Evolutionary conservation across 2,113 vertebrate genomes (phyloP).

Genomic region (Phylloscopus trochiloides): DNA sequence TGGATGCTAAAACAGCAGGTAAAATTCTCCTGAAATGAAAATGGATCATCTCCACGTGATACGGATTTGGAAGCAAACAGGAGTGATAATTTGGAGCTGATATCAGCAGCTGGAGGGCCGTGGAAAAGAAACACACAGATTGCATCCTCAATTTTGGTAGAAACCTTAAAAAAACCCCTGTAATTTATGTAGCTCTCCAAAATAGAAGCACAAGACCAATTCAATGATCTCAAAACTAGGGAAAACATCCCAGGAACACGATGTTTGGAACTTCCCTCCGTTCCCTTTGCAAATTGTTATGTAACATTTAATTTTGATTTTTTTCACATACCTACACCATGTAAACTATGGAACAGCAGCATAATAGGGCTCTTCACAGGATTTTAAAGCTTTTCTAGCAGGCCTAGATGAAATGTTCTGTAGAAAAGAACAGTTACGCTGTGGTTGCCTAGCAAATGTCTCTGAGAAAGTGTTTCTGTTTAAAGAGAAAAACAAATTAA

Average conservation of each 20-base stretch:
- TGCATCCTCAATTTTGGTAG: background rate
- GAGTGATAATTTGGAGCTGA: background rate
- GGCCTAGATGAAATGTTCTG: background rate
- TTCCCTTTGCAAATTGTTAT: background rate
- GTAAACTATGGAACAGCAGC: background rate
- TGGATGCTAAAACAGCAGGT: background rate
- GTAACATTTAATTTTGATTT: background rate
- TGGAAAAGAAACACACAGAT: background rate
- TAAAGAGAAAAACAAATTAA: slow-evolving; percentile 57
- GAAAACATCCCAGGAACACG: background rate
- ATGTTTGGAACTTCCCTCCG: background rate
- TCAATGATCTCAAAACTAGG: background rate
- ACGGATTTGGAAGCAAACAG: background rate
- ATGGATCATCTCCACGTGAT: background rate
- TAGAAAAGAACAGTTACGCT: background rate
- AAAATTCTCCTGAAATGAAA: background rate
- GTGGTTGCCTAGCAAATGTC: slow-evolving; percentile 32
- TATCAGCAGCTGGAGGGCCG: background rate
- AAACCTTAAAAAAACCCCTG: background rate
- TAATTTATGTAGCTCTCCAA: background rate
- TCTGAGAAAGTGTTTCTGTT: background rate
- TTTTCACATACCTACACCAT: background rate
- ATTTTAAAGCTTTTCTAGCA: background rate
- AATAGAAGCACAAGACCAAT: background rate
- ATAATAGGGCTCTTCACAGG: background rate